Conservation (phyloP, 2,888 invertebrate species). For the Agonopterix arenella region DNA sequence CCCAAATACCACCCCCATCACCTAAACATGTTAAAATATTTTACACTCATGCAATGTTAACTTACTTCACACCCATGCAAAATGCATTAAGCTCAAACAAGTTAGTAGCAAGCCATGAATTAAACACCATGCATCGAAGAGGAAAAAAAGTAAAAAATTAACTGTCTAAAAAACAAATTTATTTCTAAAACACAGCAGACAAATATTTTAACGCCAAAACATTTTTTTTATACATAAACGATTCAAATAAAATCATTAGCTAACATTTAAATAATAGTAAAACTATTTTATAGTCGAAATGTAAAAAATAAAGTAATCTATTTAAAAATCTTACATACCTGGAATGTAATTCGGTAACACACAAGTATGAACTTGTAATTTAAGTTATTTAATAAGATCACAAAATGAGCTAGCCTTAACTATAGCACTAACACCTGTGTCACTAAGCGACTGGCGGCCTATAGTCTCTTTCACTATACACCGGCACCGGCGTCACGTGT, state of each 20-base stretch:
- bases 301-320: not conserved
- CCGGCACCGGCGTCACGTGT: constrained; percentile 5
- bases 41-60: not conserved
- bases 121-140: constrained; percentile 6
- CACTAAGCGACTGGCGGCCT: constrained; percentile 4
- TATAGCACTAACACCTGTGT: constrained; percentile 13
- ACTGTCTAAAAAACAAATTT: constrained; percentile 7
- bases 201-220: constrained; percentile 4
- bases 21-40: constrained; percentile 5
- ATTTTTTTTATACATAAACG: not conserved
- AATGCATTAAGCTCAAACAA: not conserved
- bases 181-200: constrained; percentile 8
- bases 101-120: constrained; percentile 2
- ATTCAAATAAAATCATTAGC: no score
- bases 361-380: constrained; percentile 17
- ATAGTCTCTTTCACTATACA: constrained; percentile 1
- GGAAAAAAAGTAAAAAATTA: not conserved
- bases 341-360: no score
- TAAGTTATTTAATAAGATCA: not conserved
- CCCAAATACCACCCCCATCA: not conserved
- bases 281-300: not conserved
- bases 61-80: constrained; percentile 6
- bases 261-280: no score
- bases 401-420: not conserved
- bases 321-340: not conserved